Percentiles rank a stretch among this genome's conserved stretches.
These are phyloP conservation scores for Morpho deidamia DNA, from an alignment of 2,888 invertebrate genomes.

Conservation along the genomic window DNA sequence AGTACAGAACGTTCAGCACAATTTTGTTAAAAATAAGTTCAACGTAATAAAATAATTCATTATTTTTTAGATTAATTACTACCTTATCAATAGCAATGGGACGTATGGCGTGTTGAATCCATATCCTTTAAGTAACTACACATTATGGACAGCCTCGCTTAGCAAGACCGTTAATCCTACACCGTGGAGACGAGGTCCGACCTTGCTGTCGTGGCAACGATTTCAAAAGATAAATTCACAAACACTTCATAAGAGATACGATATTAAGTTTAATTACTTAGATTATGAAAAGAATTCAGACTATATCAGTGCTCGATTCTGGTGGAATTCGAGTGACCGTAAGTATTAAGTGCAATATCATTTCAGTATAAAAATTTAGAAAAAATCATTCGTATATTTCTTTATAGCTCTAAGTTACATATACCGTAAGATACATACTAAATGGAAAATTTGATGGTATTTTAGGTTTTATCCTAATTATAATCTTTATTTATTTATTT, in stretches of 20 bases:
- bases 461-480: no score
- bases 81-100: conserved; percentile 20
- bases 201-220: conserved; percentile 25
- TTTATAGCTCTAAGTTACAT: no score
- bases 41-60: no score
- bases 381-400: no score
- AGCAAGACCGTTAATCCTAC: conserved; percentile 31
- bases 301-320: conserved; percentile 26
- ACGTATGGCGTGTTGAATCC: conserved; percentile 16
- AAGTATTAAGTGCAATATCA: conserved; percentile 19
- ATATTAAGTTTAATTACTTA: conserved; percentile 20
- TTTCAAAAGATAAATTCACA: neutral
- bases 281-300: conserved; percentile 13
- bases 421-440: no score
- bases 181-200: conserved; percentile 33
- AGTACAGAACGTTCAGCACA: no score
- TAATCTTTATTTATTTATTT: no score
- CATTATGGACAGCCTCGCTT: conserved; percentile 35
- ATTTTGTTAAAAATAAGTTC: no score
- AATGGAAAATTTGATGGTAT: no score
- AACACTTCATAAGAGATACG: conserved; percentile 14
- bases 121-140: conserved; percentile 23
- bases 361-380: no score
- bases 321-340: conserved; percentile 42
- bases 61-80: conserved; percentile 29